Conservation (phyloP, 2,797 vertebrate species). For the Halcyon leucocephala region DNA sequence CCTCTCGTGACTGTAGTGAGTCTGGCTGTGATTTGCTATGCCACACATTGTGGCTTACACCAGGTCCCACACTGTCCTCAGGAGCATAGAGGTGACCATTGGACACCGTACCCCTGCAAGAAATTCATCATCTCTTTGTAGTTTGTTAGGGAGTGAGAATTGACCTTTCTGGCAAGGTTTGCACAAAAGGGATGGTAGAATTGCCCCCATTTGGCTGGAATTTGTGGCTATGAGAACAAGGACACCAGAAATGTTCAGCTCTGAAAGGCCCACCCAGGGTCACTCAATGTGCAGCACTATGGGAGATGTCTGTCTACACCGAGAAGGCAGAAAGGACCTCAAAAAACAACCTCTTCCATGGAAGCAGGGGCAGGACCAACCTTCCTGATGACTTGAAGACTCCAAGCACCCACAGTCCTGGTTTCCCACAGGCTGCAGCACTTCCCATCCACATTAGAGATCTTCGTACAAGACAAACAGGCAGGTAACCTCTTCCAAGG, state of each 20-base stretch:
- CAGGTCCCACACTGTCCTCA: not conserved
- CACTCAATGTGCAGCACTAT: not conserved
- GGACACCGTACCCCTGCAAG: not conserved
- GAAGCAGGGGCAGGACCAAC: not conserved
- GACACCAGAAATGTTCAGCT: rapidly evolving
- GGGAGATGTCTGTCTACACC: not conserved
- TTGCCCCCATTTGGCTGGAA: not conserved
- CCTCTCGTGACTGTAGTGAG: rapidly evolving
- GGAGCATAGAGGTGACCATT: not conserved
- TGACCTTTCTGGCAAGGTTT: not conserved
- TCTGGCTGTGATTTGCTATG: not conserved
- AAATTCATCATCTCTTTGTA: not conserved
- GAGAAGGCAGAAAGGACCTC: not conserved
- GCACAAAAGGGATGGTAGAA: not conserved
- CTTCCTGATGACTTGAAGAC: not conserved
- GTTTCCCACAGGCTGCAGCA: rapidly evolving
- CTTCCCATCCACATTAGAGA: not conserved
- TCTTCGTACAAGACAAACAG: not conserved
- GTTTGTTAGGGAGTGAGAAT: rapidly evolving
- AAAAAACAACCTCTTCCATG: not conserved
- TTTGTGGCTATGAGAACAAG: not conserved
- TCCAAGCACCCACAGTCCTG: too few species aligned
- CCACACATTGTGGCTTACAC: not conserved
- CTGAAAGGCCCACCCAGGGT: not conserved
- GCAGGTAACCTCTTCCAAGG: not conserved